Conservation (phyloP, 1,140 invertebrate species). For the Diorhabda sublineata region DNA sequence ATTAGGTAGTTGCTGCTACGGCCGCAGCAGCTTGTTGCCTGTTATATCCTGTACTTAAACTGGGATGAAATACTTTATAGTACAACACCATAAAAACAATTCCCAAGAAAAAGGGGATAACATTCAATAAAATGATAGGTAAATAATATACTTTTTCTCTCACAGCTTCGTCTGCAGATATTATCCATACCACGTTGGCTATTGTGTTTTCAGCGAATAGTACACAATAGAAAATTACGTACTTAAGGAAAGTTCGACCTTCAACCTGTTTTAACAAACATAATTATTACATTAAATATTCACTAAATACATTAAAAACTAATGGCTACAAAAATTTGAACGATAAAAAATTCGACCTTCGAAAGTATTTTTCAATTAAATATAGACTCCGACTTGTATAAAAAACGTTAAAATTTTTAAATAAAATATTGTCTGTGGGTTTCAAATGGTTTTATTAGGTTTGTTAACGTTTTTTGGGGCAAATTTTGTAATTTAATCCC, state of each 20-base stretch:
- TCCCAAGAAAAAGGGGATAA: conserved; percentile 65
- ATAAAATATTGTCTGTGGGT: too few species aligned
- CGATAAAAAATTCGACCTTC: too few species aligned
- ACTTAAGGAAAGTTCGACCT: conserved; percentile 60
- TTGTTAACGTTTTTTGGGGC: too few species aligned
- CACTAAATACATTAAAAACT: too few species aligned
- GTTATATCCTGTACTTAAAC: conserved; percentile 40
- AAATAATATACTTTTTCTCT: conserved; percentile 54
- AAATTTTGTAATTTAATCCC: too few species aligned
- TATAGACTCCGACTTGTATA: too few species aligned
- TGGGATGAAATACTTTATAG: conserved; percentile 71
- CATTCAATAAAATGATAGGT: conserved; percentile 58
- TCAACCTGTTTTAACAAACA: conserved; percentile 42
- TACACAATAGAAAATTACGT: conserved; percentile 61
- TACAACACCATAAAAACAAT: conserved; percentile 71
- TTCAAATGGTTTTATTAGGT: too few species aligned
- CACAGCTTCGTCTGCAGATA: conserved; percentile 47
- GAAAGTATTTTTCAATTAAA: too few species aligned
- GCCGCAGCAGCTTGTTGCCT: conserved; percentile 19
- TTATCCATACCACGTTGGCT: conserved; percentile 57
- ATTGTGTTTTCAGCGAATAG: conserved; percentile 64
- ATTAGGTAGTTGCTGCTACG: not conserved
- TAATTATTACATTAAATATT: too few species aligned
- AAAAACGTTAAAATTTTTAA: too few species aligned
- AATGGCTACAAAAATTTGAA: too few species aligned